phyloP scores from a whole-genome alignment of 2,113 vertebrate species.

The Eptesicus fuscus region DNA sequence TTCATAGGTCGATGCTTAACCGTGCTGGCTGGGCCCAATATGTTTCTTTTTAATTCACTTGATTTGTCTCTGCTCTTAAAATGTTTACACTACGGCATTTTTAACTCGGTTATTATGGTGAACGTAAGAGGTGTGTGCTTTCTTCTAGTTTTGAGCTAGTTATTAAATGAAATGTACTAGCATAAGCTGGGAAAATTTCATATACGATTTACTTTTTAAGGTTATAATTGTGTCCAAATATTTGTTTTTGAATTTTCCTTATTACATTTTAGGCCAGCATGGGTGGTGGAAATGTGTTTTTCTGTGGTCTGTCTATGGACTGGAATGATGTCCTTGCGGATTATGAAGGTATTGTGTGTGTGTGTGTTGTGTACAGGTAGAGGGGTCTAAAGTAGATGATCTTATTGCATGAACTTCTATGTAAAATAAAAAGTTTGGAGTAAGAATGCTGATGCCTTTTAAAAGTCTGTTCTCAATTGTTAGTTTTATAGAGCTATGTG shows the following conservation, averaged over 20 bases:
- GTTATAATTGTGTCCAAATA: not conserved
- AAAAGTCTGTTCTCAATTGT: not conserved
- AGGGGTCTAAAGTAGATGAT: not conserved
- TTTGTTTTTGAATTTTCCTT: constrained; percentile 29
- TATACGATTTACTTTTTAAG: not conserved
- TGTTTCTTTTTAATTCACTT: not conserved
- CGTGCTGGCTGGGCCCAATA: not conserved
- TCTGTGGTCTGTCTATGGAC: constrained; percentile 90
- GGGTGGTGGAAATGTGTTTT: constrained; percentile 86
- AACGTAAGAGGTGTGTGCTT: not conserved
- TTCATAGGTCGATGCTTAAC: too few relatives aligned
- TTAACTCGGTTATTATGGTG: not conserved
- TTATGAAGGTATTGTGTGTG: constrained; percentile 89
- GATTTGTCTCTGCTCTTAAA: not conserved
- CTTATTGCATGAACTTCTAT: not conserved
- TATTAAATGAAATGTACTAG: not conserved
- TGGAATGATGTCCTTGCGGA: constrained; percentile 98
- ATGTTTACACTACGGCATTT: not conserved
- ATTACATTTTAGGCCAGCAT: constrained; percentile 84
- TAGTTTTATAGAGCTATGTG: not conserved
- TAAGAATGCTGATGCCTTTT: not conserved
- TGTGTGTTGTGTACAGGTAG: not conserved
- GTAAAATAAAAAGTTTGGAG: not conserved
- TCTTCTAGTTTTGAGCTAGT: not conserved
- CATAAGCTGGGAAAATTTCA: not conserved